Percentiles rank a stretch among this genome's conserved stretches.
phyloP scores from a whole-genome alignment of 2,797 vertebrate genomes.

The Coregonus ussuriensis region DNA sequence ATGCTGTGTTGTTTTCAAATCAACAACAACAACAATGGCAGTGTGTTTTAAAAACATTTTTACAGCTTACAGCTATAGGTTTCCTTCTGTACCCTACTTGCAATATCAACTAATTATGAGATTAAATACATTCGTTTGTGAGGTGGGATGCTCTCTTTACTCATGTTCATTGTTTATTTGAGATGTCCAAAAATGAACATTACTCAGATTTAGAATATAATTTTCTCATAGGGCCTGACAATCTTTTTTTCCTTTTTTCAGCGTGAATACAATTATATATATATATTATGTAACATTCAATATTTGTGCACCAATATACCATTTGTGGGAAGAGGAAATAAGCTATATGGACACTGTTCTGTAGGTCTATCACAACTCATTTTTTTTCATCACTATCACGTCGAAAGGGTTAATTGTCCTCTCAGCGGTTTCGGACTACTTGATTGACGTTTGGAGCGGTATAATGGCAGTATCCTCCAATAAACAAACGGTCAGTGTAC shows the following conservation, averaged over 20 bases:
- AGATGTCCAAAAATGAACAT: conserved; percentile 18
- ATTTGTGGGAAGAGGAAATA: conserved; percentile 65
- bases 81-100: too few relatives aligned
- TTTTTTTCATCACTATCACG: conserved; percentile 50
- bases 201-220: conserved; percentile 27
- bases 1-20: too few relatives aligned
- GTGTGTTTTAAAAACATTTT: too few relatives aligned
- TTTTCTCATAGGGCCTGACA: neutral
- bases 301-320: conserved; percentile 44
- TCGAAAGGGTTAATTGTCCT: conserved; percentile 72
- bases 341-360: conserved; percentile 49
- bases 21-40: too few relatives aligned
- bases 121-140: too few relatives aligned
- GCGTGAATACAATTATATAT: conserved; percentile 27
- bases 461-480: conserved; percentile 62
- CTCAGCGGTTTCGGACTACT: conserved; percentile 44
- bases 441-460: conserved; percentile 74
- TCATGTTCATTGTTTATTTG: conserved; percentile 13
- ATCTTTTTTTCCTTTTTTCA: conserved; percentile 48
- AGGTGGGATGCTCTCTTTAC: conserved; percentile 19
- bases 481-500: conserved; percentile 53
- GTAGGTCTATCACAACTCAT: conserved; percentile 52
- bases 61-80: too few relatives aligned
- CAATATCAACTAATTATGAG: too few relatives aligned
- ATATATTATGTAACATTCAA: conserved; percentile 17